Evolutionary conservation across 2,888 invertebrate species (phyloP).

Genomic region (Terebella lapidaria): DNA sequence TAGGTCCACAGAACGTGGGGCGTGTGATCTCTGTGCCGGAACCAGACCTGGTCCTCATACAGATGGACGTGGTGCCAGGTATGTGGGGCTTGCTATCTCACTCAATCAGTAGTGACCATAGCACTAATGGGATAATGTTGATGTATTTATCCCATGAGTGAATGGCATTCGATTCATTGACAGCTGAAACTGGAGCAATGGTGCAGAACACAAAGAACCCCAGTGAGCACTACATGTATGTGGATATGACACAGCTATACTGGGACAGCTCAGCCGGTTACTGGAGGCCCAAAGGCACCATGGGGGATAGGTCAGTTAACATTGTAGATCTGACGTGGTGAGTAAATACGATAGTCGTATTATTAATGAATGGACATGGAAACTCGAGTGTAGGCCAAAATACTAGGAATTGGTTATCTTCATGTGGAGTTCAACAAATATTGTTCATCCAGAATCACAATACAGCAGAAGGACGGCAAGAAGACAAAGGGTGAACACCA

Average conservation of each 20-base stretch:
- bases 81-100: too few species aligned
- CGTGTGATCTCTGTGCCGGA: conserved; percentile 43
- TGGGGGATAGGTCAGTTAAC: conserved; percentile 41
- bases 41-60: conserved; percentile 42
- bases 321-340: too few species aligned
- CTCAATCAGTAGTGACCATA: too few species aligned
- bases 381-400: too few species aligned
- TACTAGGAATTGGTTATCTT: too few species aligned
- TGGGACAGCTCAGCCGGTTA: conserved; percentile 34
- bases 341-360: too few species aligned
- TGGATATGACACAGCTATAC: conserved; percentile 39
- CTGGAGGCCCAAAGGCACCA: conserved; percentile 44
- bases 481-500: too few species aligned
- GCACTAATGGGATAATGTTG: not conserved
- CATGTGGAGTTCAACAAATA: too few species aligned
- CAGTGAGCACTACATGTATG: conserved; percentile 43
- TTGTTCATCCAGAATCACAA: too few species aligned
- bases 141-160: not conserved
- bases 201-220: conserved; percentile 32
- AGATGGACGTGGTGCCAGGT: conserved; percentile 47
- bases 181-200: conserved; percentile 45
- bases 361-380: too few species aligned
- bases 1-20: conserved; percentile 47
- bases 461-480: too few species aligned
- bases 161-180: too few species aligned